phyloP scores from a whole-genome alignment of 2,113 vertebrate species.

The Boulengeromyrus knoepffleri region DNA sequence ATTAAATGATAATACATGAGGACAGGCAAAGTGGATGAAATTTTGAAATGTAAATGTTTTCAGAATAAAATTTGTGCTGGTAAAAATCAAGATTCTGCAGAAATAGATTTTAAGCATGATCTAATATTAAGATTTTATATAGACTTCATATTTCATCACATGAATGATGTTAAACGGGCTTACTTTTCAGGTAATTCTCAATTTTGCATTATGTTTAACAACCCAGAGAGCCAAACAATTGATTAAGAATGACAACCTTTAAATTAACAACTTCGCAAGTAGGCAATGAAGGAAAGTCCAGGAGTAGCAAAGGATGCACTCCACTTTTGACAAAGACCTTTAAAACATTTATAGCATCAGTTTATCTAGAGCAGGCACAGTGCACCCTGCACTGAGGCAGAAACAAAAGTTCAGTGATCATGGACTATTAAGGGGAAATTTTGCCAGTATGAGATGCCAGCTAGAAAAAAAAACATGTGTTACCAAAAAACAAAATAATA shows the following conservation, averaged over 20 bases:
- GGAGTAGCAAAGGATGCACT: background rate
- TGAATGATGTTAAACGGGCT: background rate
- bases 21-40: background rate
- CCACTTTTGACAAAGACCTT: background rate
- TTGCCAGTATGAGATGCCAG: background rate
- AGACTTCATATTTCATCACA: background rate
- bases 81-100: background rate
- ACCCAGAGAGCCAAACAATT: background rate
- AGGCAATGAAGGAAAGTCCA: background rate
- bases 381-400: background rate
- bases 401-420: background rate
- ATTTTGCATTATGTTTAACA: background rate
- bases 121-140: background rate
- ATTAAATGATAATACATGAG: background rate
- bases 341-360: constrained; percentile 3
- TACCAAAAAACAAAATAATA: background rate
- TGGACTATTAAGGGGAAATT: background rate
- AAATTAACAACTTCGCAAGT: background rate
- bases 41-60: background rate
- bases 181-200: background rate
- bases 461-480: background rate
- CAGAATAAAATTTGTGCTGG: background rate
- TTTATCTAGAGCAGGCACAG: background rate
- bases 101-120: background rate
- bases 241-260: background rate